Percentiles rank a stretch among this genome's conserved stretches.
These are phyloP conservation scores for Lipophrys pholis DNA, from an alignment of 2,113 vertebrate species.

Conservation along the genomic window DNA sequence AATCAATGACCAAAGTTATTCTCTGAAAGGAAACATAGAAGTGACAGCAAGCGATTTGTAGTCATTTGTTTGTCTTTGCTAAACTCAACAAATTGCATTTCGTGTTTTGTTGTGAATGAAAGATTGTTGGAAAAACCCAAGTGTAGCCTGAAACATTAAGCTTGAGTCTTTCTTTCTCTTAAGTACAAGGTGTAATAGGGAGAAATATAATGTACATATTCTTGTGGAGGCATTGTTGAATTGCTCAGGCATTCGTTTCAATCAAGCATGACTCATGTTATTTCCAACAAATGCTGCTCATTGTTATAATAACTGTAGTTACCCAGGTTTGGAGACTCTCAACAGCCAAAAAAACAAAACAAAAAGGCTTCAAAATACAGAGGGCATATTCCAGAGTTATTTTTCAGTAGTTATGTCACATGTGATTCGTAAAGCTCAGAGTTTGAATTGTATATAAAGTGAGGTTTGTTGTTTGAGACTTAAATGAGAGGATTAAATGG, in stretches of 20 bases:
- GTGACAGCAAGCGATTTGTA: not conserved
- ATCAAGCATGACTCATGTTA: slow-evolving; percentile 12
- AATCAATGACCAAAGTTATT: not conserved
- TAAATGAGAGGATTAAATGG: too few relatives aligned
- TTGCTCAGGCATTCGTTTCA: slow-evolving; percentile 15
- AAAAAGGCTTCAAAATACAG: too few relatives aligned
- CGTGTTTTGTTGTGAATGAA: slow-evolving; percentile 14
- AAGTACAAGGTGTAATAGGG: slow-evolving; percentile 26
- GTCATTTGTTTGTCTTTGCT: slow-evolving; percentile 14
- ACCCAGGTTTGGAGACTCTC: too few relatives aligned
- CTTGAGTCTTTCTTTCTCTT: slow-evolving; percentile 42
- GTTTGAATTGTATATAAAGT: too few relatives aligned
- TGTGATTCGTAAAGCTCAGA: too few relatives aligned
- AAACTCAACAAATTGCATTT: slow-evolving; percentile 36
- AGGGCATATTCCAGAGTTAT: too few relatives aligned
- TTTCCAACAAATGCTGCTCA: too few relatives aligned
- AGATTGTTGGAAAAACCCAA: not conserved
- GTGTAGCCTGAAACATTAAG: slow-evolving; percentile 27
- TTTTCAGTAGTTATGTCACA: too few relatives aligned
- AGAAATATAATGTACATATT: slow-evolving; percentile 31
- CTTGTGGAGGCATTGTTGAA: slow-evolving; percentile 5
- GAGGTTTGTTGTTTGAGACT: too few relatives aligned
- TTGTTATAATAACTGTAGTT: too few relatives aligned
- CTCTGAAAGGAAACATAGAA: not conserved
- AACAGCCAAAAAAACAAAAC: too few relatives aligned